Evolutionary conservation across 2,888 invertebrate species (phyloP).

Genomic region (Troilus luridus): DNA sequence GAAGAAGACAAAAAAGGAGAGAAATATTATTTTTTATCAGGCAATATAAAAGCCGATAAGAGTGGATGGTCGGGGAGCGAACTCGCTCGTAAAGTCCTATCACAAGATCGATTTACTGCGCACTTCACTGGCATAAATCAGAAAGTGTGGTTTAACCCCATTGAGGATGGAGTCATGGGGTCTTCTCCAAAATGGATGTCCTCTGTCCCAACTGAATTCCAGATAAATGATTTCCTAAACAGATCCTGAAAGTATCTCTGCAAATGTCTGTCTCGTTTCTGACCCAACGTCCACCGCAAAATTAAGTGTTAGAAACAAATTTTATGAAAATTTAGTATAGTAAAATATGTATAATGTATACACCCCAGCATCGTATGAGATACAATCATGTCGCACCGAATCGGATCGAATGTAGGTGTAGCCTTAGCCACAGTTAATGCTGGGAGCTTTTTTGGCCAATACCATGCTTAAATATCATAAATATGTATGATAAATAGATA

Average conservation of each 20-base stretch:
- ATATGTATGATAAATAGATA: too few species aligned
- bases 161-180: constrained; percentile 8
- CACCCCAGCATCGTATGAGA: too few species aligned
- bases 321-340: too few species aligned
- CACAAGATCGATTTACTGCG: constrained; percentile 27
- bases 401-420: too few species aligned
- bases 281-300: neutral
- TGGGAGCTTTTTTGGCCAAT: too few species aligned
- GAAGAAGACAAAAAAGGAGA: neutral
- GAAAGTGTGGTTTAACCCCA: constrained; percentile 39
- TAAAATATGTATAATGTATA: too few species aligned
- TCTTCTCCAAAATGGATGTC: constrained; percentile 6
- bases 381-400: too few species aligned
- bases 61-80: neutral
- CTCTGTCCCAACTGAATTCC: constrained; percentile 4
- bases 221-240: constrained; percentile 34
- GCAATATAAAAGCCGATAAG: neutral
- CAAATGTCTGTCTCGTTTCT: neutral
- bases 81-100: constrained; percentile 25
- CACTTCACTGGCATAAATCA: constrained; percentile 31
- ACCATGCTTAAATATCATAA: too few species aligned
- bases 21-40: constrained; percentile 17
- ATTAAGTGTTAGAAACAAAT: too few species aligned
- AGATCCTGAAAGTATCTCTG: neutral
- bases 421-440: too few species aligned